Base-by-base conservation (phyloP, 2,888 invertebrate genomes). In the Papilio elwesi region DNA sequence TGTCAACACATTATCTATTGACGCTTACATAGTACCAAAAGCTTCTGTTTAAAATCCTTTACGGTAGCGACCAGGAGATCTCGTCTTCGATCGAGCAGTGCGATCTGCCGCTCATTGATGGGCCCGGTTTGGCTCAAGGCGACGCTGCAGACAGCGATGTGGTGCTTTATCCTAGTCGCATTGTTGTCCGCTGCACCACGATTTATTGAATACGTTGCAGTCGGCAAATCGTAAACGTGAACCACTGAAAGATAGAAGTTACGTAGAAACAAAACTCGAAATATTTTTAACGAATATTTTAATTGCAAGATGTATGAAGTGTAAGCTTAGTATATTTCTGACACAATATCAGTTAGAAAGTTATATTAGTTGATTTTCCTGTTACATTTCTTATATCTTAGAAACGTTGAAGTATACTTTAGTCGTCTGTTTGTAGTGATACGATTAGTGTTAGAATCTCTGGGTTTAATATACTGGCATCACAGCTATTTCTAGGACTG, bases 71-170 rank as follows among this genome's bases (percentile, higher is more conserved):
- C 94, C 85, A 97, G 97, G 15, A 99, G 92, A 88, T 99, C 99
- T 80, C 96, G 95, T 84, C 98, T 98, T 80, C 95, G 96, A 90
- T 99, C 99, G 43, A 99, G 94, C 74, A 99, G 93, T 0, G 98
- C 98, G 62, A 99, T 90, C 81, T 97, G 97, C 76, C 99, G 95
- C 80, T 98, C 97, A 51, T 95, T 95, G 0, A 96, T 86, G 0
- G 96, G 95, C 0, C 98, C 98, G 71, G 97, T 96, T 84, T 98
- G 97, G 85, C 98, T 98, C 59, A 99, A 91, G 0, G 97, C 96
- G 15, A 99, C 92, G 81, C 97, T 96, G 4, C 96, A 94, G n/a
- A 99, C 95, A 43, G 96, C 96, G 84, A 96, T 95, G 82, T 95
- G 95, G 85, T 98, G 98, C 12, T 94, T 93, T 73, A 98, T 91